Evolutionary conservation across 2,888 invertebrate species (phyloP), one percentile per base, ranked within the genome.

Genomic region (Axea sp.): DNA sequence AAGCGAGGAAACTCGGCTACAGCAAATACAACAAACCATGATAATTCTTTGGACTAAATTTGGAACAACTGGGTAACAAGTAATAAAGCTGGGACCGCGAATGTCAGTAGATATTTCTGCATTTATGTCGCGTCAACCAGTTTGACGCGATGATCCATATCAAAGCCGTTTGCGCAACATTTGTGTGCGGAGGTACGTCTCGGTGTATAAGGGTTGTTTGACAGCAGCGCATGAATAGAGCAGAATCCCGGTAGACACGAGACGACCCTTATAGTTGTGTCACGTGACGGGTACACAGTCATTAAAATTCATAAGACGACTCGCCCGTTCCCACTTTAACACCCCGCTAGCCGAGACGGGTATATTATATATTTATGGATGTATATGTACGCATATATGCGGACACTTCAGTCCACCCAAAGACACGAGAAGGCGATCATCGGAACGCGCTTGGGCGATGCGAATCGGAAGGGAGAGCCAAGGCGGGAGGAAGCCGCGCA

Each of bases 241-340:
- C 64, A 41, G 49, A 53, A 73, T 60, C 51, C 59, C 31, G 33
- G 33, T 45, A 73, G 74, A 68, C 68, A 37, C 53, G 51, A 71
- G 73, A 64, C 67, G 49, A 49, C 62, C 60, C 76, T 76, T 71
- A 37, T 37, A 45, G 51, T 22, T 26, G 41, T 17, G 53, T 72
- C 64, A 74, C 59, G 73, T 69, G 73, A 76, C 69, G 73, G n/a
- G 33, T 55, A 73, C 62, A 51, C 69, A 60, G 30, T 65, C 75
- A 75, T 76, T 73, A 76, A 76, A 76, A 76, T 76, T 76, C 76
- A 76, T 76, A 75, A 75, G 76, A 69, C 28, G 57, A 53, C 47
- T 62, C 68, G 49, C 39, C 45, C 45, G 62, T 75, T 75, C 62
- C 73, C 57, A 73, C 57, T 69, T 73, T 62, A 59, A 47, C 62